Evolutionary conservation across 1,140 invertebrate genomes (phyloP), one percentile per base, ranked within the genome.

Genomic region (Pogonomyrmex barbatus): DNA sequence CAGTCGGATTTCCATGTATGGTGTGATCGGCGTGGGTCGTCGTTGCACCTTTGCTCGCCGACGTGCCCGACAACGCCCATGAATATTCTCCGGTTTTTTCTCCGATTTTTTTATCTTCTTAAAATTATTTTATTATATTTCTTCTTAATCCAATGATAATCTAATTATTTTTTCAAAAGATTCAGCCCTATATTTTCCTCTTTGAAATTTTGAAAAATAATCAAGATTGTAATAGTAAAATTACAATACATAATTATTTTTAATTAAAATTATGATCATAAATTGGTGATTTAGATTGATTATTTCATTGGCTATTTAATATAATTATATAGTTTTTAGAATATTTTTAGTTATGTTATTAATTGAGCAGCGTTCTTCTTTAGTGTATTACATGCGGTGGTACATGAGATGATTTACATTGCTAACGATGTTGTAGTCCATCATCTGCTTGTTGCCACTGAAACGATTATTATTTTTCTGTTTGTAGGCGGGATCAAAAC

Each of bases 1-100:
- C 78, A 87, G 63, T 87, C 24, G 65, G 65, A 87, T 84, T 78
- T 77, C 87, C 85, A 87, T 84, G 33, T 88, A 77, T 10, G 65
- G 87, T 52, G 50, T 36, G 50, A 88, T 65, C 2, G 56, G 85
- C 73, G 87, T 88, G 39, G 87, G 85, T 67, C 76, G 84, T 68
- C 8, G 6, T 68, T 86, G 76, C 84, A 86, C 60, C 79, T 87
- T 81, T 63, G 70, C 71, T 65, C 85, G 67, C 54, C 71, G 67
- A 87, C 63, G 85, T 83, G 77, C 36, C 8, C 50, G 62, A 52
- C 54, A 83, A 87, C 85, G 75, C 70, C 77, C 78, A 84, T 47
- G 42, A 68, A 68, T 67, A 45, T 58, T 50, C 82, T 24, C 24
- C 24, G 24, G 30, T 71, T 84, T 77, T 62, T 58, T 82, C 12